Percentiles rank a stretch among this genome's conserved stretches.
Conservation (phyloP, 2,888 invertebrate species). For the Meganola albula region DNA sequence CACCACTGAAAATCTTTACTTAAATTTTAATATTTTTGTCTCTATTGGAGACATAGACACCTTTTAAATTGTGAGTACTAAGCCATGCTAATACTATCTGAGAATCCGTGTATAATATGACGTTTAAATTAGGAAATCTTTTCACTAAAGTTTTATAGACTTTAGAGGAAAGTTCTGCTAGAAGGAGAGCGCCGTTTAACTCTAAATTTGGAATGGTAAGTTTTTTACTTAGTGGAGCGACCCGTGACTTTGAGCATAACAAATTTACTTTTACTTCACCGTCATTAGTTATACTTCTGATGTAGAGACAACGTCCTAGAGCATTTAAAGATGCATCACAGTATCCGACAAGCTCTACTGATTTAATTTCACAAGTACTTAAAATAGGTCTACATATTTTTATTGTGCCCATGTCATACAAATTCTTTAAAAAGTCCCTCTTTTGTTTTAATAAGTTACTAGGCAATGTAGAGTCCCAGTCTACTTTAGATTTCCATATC, state of each 20-base stretch:
- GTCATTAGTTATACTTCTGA: not conserved
- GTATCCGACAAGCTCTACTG: not conserved
- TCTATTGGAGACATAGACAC: not conserved
- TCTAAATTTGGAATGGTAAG: not conserved
- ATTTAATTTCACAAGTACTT: too few species aligned
- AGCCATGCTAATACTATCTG: not conserved
- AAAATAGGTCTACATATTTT: not conserved
- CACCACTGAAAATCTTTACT: not conserved
- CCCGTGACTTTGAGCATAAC: not conserved
- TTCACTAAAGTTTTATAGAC: not conserved
- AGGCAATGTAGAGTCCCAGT: not conserved
- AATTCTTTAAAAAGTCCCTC: too few species aligned
- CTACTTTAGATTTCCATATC: not conserved
- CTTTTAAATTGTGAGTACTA: slow-evolving; percentile 1
- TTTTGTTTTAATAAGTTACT: not conserved
- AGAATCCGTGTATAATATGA: too few species aligned
- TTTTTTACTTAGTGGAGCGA: not conserved
- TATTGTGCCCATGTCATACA: too few species aligned
- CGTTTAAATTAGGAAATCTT: too few species aligned
- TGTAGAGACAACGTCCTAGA: too few species aligned
- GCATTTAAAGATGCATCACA: not conserved
- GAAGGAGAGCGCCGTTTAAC: not conserved
- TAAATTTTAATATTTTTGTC: not conserved
- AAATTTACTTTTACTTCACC: not conserved
- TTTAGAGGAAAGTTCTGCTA: not conserved